phyloP scores from a whole-genome alignment of 2,888 invertebrate genomes.

The Scaeva pyrastri region DNA sequence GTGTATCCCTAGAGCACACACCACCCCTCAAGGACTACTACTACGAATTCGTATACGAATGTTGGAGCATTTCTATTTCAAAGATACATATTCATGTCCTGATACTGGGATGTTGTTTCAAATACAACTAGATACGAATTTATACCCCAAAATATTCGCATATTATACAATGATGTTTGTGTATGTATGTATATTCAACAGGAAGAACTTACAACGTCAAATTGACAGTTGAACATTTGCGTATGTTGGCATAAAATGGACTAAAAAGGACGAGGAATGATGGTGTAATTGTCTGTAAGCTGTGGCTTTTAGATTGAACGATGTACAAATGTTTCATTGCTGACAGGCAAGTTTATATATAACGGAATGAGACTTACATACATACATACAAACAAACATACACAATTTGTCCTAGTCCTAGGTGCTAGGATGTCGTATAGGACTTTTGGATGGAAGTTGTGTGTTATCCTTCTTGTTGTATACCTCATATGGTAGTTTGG shows the following conservation, averaged over 20 bases:
- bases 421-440: too few relatives aligned
- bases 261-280: constrained; percentile 13
- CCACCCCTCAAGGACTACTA: too few relatives aligned
- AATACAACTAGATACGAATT: constrained; percentile 30
- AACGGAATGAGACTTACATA: not conserved
- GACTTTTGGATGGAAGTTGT: not conserved
- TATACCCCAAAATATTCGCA: constrained; percentile 39
- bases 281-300: constrained; percentile 37
- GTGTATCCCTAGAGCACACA: constrained; percentile 13
- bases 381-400: too few relatives aligned
- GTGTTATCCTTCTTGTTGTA: constrained; percentile 27
- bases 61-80: constrained; percentile 46
- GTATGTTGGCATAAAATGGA: constrained; percentile 43
- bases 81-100: constrained; percentile 8
- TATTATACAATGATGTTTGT: constrained; percentile 39
- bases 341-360: constrained; percentile 46
- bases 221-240: constrained; percentile 65
- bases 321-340: constrained; percentile 54
- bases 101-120: constrained; percentile 14
- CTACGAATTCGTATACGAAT: constrained; percentile 21
- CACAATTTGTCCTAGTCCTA: too few relatives aligned
- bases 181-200: constrained; percentile 36
- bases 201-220: constrained; percentile 68
- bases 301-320: constrained; percentile 50
- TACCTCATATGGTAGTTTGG: constrained; percentile 29